phyloP scores from a whole-genome alignment of 1,140 invertebrate species.

The Ips typographus region DNA sequence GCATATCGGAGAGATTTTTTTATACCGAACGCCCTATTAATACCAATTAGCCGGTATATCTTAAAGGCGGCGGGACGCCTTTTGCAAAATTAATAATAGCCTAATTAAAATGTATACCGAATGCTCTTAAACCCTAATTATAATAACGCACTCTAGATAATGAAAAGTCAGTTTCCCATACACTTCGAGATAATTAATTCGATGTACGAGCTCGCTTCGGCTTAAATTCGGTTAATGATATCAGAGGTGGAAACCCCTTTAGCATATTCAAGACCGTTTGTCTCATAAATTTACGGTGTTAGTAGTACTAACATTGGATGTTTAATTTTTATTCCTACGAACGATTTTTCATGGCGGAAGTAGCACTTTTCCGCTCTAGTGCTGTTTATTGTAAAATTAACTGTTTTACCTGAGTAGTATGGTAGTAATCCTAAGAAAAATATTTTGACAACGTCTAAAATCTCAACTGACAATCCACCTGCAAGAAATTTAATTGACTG shows the following conservation, averaged over 20 bases:
- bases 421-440: no score
- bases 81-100: conserved; percentile 25
- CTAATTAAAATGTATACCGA: conserved; percentile 28
- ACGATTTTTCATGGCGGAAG: no score
- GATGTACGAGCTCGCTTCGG: conserved; percentile 13
- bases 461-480: no score
- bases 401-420: no score
- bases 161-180: conserved; percentile 23
- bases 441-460: no score
- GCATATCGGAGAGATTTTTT: no score
- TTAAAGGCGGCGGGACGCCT: conserved; percentile 10
- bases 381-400: no score
- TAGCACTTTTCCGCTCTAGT: no score
- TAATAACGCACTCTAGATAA: conserved; percentile 26
- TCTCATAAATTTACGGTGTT: no score
- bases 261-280: not conserved
- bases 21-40: conserved; percentile 5
- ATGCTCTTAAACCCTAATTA: conserved; percentile 29
- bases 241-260: conserved; percentile 11
- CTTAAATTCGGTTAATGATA: conserved; percentile 13
- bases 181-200: conserved; percentile 25
- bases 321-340: no score
- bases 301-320: no score
- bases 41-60: conserved; percentile 18
- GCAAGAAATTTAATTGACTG: no score